A percentile compares a stretch with the other conserved stretches of the same genome.
Conservation (phyloP, 2,113 vertebrate species). For the Ptilorrhoa leucosticta region DNA sequence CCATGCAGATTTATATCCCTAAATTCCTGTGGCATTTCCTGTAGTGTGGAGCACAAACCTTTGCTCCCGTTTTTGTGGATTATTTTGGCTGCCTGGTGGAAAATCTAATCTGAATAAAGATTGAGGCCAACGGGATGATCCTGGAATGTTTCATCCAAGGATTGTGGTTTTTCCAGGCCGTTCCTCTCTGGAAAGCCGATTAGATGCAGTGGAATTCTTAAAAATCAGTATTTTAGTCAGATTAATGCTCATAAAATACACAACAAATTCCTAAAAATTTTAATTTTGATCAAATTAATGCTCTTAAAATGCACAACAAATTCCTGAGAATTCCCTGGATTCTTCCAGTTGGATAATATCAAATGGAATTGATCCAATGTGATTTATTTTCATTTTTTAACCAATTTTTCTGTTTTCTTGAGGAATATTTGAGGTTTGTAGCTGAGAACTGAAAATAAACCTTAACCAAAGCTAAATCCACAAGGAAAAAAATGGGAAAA, state of each 20-base stretch:
- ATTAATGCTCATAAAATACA: neutral
- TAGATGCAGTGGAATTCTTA: neutral
- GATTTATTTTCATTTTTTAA: neutral
- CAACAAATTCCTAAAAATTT: neutral
- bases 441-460: neutral
- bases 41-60: neutral
- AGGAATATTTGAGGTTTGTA: neutral
- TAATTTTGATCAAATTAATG: neutral
- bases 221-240: neutral
- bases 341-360: neutral
- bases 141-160: neutral
- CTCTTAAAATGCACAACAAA: neutral
- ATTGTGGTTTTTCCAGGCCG: neutral
- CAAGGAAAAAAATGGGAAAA: neutral
- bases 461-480: neutral
- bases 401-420: neutral
- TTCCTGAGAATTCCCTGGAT: neutral
- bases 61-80: neutral
- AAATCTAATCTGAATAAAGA: neutral
- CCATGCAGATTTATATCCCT: neutral
- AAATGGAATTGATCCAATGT: accelerated
- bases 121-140: neutral
- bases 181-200: neutral
- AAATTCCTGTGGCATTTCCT: neutral
- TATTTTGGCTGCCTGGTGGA: neutral